Evolutionary conservation across 2,797 vertebrate genomes (phyloP).

Genomic region (Ctenopoma multispine): DNA sequence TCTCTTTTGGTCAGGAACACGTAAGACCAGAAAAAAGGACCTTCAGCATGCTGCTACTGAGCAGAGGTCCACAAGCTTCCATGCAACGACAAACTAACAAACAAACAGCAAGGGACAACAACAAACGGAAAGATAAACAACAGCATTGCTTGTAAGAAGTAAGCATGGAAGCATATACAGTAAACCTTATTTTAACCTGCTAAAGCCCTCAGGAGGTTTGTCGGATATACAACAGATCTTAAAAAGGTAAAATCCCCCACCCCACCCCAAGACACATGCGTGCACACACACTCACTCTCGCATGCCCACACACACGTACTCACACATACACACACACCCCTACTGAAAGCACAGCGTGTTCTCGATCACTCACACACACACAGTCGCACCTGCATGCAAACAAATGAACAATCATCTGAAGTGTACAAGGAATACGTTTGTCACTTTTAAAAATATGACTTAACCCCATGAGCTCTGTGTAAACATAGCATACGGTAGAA

Average conservation of each 20-base stretch:
- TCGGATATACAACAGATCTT: slow-evolving; percentile 74
- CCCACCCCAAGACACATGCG: slow-evolving; percentile 45
- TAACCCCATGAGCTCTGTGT: slow-evolving; percentile 78
- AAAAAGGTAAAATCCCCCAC: slow-evolving; percentile 70
- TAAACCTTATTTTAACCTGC: slow-evolving; percentile 77
- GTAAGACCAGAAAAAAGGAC: slow-evolving; percentile 60
- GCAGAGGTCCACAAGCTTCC: slow-evolving; percentile 83
- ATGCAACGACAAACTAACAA: slow-evolving; percentile 82
- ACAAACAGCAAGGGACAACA: slow-evolving; percentile 73
- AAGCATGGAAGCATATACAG: slow-evolving; percentile 82
- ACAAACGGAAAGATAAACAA: slow-evolving; percentile 73
- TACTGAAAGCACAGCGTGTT: slow-evolving; percentile 46
- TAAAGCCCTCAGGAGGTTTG: slow-evolving; percentile 74
- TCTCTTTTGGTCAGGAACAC: slow-evolving; percentile 72
- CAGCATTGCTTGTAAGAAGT: slow-evolving; percentile 75
- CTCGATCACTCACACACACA: slow-evolving; percentile 40
- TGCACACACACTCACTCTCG: slow-evolving; percentile 39
- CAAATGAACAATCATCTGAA: slow-evolving; percentile 60
- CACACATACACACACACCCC: slow-evolving; percentile 26
- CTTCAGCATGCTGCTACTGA: slow-evolving; percentile 85
- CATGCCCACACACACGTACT: slow-evolving; percentile 30
- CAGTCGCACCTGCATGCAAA: slow-evolving; percentile 76
- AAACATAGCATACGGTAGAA: slow-evolving; percentile 78
- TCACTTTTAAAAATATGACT: slow-evolving; percentile 79
- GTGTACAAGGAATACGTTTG: slow-evolving; percentile 71